Evolutionary conservation across 2,888 invertebrate genomes (phyloP).

Genomic region (Sinotaia quadrata): DNA sequence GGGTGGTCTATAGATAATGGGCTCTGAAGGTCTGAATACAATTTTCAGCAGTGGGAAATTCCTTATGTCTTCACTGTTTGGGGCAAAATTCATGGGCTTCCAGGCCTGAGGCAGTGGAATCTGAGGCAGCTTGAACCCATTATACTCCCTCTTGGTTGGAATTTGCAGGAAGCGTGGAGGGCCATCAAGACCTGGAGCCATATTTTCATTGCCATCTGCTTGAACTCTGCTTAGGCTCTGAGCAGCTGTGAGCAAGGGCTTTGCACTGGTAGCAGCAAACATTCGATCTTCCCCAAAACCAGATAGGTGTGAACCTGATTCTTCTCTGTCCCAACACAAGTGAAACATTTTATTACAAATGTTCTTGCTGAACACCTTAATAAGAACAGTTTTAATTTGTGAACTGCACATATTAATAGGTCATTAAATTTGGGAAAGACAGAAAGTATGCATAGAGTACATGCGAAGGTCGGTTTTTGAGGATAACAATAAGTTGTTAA

Average conservation of each 20-base stretch:
- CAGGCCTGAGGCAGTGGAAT: slow-evolving; percentile 50
- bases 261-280: background rate
- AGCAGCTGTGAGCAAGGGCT: slow-evolving; percentile 9
- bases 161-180: slow-evolving; percentile 50
- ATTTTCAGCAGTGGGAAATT: slow-evolving; percentile 18
- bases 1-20: background rate
- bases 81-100: slow-evolving; percentile 29
- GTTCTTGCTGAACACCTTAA: no score
- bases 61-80: background rate
- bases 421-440: no score
- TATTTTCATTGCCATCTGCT: slow-evolving; percentile 7
- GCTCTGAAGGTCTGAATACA: slow-evolving; percentile 1
- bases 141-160: slow-evolving; percentile 51
- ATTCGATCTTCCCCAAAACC: slow-evolving; percentile 27
- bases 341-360: no score
- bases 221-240: background rate
- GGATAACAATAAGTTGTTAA: no score
- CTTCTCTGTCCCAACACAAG: no score
- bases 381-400: no score
- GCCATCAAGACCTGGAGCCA: slow-evolving; percentile 13
- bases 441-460: no score
- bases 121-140: slow-evolving; percentile 35
- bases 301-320: slow-evolving; percentile 12
- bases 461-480: no score
- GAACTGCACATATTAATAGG: no score